Conservation (phyloP, 2,113 vertebrate species). For the Eolophus roseicapilla region DNA sequence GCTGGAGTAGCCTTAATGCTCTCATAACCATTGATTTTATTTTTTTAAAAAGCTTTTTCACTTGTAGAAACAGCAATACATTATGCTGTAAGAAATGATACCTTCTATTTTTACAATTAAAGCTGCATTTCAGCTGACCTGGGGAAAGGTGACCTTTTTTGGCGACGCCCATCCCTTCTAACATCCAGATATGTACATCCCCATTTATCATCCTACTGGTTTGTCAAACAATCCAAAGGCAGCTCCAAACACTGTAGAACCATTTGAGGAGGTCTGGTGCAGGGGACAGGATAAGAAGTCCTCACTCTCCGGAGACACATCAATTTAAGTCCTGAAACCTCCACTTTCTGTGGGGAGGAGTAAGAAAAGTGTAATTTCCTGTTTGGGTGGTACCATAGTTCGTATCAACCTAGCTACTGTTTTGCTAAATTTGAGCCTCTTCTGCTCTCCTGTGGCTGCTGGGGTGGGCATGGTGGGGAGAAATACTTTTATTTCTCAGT, state of each 20-base stretch:
- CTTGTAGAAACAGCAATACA: not conserved
- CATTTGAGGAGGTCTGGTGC: not conserved
- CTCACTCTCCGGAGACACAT: not conserved
- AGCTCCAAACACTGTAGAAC: not conserved
- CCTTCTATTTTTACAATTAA: not conserved
- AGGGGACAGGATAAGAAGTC: not conserved
- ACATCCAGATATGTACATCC: not conserved
- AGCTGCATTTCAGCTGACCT: not conserved
- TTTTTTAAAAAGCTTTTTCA: not conserved
- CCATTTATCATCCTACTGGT: not conserved
- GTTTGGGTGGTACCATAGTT: not conserved
- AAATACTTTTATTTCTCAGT: not conserved
- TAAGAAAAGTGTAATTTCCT: not conserved
- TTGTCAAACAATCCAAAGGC: not conserved
- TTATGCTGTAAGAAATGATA: not conserved
- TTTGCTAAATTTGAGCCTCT: not conserved
- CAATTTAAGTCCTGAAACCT: not conserved
- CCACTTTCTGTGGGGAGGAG: not conserved
- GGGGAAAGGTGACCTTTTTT: not conserved
- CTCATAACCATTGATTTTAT: not conserved
- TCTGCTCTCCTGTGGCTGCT: not conserved
- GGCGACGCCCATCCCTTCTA: not conserved
- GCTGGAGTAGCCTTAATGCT: not conserved
- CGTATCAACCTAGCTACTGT: not conserved
- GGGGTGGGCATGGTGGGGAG: rapidly evolving